These are phyloP conservation scores for Sarcophaga peregrina DNA, from an alignment of 1,140 invertebrate genomes.

Conservation along the genomic window DNA sequence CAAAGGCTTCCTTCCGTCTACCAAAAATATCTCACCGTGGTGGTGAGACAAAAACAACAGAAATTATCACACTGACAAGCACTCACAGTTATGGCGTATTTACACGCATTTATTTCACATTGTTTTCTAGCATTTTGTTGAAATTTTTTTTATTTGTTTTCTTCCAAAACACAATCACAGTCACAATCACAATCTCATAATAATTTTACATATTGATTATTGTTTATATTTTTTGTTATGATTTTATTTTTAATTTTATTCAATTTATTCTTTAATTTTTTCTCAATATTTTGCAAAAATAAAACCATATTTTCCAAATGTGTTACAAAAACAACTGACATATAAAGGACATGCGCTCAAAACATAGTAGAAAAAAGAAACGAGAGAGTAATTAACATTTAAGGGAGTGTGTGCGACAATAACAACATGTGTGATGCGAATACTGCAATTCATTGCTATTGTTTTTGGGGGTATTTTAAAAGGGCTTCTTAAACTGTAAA, in stretches of 20 bases:
- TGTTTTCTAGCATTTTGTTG: too few relatives aligned
- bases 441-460: background rate
- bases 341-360: conserved; percentile 8
- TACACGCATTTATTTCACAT: too few relatives aligned
- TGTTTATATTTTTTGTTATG: background rate
- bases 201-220: conserved; percentile 11
- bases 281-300: conserved; percentile 13
- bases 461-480: conserved; percentile 2
- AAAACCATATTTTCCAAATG: conserved; percentile 10
- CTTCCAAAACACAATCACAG: too few relatives aligned
- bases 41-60: background rate
- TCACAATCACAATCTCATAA: background rate
- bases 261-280: conserved; percentile 5
- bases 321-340: conserved; percentile 1
- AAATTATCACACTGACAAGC: too few relatives aligned
- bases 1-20: background rate
- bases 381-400: too few relatives aligned
- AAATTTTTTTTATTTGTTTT: too few relatives aligned
- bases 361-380: background rate
- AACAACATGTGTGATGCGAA: too few relatives aligned
- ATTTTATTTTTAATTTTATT: conserved; percentile 1
- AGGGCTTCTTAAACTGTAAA: background rate
- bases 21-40: background rate
- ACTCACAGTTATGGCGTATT: too few relatives aligned
- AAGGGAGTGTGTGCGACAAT: too few relatives aligned